Base-by-base conservation (phyloP, 2,797 vertebrate genomes). In the Platyrinchus mystaceus region DNA sequence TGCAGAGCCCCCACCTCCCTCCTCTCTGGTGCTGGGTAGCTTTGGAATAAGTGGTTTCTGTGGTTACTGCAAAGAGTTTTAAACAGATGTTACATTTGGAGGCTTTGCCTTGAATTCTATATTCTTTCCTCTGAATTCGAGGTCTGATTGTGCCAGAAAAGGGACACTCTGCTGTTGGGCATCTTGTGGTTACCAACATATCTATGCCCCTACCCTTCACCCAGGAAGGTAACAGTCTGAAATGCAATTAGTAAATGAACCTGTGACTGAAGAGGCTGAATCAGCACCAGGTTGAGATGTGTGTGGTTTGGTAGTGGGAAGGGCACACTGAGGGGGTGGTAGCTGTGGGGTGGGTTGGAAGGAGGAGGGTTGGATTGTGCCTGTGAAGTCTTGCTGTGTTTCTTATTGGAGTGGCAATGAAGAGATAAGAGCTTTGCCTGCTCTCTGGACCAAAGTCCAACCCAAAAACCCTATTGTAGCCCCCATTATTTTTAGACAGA, bases 1-100 rank as follows among this genome's bases (percentile, higher is more conserved):
- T 36, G 23, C 2, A 4, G 58, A 82, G 53, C 34, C 20, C 28
- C 68, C 0, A 0, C 0, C 0, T 41, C 52, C 58, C 34, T n/a
- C 9, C 11, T 70, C 39, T 75, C 9, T 0, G 3, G 6, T 8
- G 7, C 28, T 49, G 52, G 10, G 12, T 36, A 44, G 14, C 26
- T 49, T 64, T 73, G 50, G 28, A 30, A 17, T 36, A 28, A 36
- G 26, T 30, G 64, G 24, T 67, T 82, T 10, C 14, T 47, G 47
- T 1, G 0, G 26, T 52, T 52, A 19, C 17, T 52, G 60, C 12
- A 60, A 41, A 27, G 1, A 52, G 19, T 30, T 70, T 89, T 67
- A 32, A 85, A 37, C 10, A 39, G 12, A 17, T 53, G 14, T 39
- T 70, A 14, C 8, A 27, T 56, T 30, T n/a, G 70, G 66, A 66